Conservation (phyloP, 1,140 invertebrate species). For the Atta texana region DNA sequence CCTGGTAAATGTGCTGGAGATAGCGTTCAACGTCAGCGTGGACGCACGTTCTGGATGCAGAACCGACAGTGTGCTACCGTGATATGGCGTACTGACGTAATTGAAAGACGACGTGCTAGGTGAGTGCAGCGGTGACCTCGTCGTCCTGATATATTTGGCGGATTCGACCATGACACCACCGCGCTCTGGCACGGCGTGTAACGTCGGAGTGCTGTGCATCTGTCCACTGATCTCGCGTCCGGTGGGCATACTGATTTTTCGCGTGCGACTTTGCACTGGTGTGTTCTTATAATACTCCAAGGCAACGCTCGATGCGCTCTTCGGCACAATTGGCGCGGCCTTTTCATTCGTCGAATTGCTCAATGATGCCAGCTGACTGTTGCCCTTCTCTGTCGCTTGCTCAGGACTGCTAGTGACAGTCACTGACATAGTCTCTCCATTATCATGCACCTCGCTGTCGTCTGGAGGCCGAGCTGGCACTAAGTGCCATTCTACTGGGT, state of each 20-base stretch:
- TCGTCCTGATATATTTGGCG: constrained; percentile 76
- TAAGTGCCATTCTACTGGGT: constrained; percentile 93
- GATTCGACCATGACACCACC: constrained; percentile 78
- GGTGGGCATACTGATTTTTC: constrained; percentile 87
- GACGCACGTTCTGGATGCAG: constrained; percentile 92
- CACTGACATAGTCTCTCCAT: constrained; percentile 60
- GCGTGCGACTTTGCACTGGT: constrained; percentile 82
- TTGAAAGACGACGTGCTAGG: constrained; percentile 93
- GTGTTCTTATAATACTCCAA: constrained; percentile 86
- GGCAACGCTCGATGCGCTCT: constrained; percentile 87
- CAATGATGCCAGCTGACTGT: constrained; percentile 60
- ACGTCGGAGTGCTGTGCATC: constrained; percentile 87
- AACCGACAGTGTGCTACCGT: constrained; percentile 92
- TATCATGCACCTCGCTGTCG: constrained; percentile 64
- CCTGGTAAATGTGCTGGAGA: constrained; percentile 86
- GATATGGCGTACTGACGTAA: constrained; percentile 93
- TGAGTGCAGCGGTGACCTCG: constrained; percentile 87
- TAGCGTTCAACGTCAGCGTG: constrained; percentile 91
- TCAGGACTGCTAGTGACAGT: constrained; percentile 72
- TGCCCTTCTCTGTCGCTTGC: constrained; percentile 71
- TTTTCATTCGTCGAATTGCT: constrained; percentile 61
- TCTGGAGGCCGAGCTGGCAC: constrained; percentile 76
- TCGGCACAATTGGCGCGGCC: constrained; percentile 81
- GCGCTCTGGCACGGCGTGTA: constrained; percentile 87
- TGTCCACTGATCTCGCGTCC: constrained; percentile 86